Percentiles rank a stretch among this genome's conserved stretches.
phyloP scores from a whole-genome alignment of 92 coral and sea anemone species.

The Epizoanthus ramosus region DNA sequence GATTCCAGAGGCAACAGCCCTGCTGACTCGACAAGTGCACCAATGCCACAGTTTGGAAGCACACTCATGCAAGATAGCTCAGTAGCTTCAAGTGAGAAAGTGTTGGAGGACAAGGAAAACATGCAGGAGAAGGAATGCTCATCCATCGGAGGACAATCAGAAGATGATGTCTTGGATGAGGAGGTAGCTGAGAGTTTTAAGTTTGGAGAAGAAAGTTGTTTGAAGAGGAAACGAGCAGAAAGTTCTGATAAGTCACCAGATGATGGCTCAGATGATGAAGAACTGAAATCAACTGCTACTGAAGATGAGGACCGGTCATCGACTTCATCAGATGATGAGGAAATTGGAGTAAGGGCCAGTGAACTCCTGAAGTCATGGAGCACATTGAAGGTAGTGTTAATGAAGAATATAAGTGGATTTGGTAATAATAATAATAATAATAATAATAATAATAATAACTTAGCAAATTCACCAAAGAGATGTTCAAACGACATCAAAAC shows the following conservation, averaged over 20 bases:
- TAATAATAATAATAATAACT: neutral
- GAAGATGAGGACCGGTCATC: slow-evolving; percentile 68
- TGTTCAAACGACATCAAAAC: too few relatives aligned
- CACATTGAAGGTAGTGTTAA: slow-evolving; percentile 68
- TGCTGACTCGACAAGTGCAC: slow-evolving; percentile 70
- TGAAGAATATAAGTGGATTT: neutral
- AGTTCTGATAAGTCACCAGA: slow-evolving; percentile 78
- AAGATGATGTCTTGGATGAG: slow-evolving; percentile 65
- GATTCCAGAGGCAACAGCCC: slow-evolving; percentile 75
- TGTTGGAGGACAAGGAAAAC: neutral
- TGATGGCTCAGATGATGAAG: slow-evolving; percentile 87
- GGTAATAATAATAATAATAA: neutral
- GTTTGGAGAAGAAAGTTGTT: neutral
- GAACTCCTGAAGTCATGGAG: slow-evolving; percentile 92
- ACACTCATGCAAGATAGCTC: slow-evolving; percentile 45
- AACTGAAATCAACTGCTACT: slow-evolving; percentile 59
- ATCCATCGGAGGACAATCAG: slow-evolving; percentile 60
- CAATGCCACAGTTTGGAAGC: slow-evolving; percentile 65
- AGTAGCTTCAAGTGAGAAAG: slow-evolving; percentile 31
- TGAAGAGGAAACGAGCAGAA: slow-evolving; percentile 48
- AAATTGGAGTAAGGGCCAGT: slow-evolving; percentile 64
- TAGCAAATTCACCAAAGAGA: neutral
- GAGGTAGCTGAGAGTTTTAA: slow-evolving; percentile 66
- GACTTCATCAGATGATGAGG: slow-evolving; percentile 69
- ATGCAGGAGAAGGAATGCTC: slow-evolving; percentile 43